Conservation (phyloP, 2,113 vertebrate genomes). For the Cinclus cinclus region DNA sequence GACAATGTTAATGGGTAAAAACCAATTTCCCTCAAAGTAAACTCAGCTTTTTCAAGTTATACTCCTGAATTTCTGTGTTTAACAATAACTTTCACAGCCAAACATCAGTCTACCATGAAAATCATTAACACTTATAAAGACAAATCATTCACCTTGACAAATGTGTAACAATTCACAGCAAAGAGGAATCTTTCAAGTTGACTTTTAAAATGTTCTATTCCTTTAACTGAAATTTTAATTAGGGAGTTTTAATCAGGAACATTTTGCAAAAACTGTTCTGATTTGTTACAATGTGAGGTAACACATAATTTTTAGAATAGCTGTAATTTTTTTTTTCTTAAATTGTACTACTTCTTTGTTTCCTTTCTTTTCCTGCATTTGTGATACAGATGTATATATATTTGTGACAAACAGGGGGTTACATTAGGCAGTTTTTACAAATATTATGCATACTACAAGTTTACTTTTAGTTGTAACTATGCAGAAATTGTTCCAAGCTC, state of each 20-base stretch:
- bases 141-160: background rate
- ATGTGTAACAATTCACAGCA: background rate
- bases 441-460: background rate
- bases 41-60: background rate
- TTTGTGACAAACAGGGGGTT: background rate
- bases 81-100: conserved; percentile 1
- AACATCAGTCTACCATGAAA: background rate
- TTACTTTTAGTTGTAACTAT: background rate
- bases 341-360: background rate
- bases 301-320: background rate
- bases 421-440: background rate
- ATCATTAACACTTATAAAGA: conserved; percentile 45
- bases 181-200: background rate
- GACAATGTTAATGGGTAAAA: background rate
- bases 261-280: background rate
- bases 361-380: background rate
- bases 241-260: background rate
- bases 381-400: background rate
- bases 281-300: background rate
- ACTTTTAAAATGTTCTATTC: conserved; percentile 13
- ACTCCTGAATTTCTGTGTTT: conserved; percentile 24
- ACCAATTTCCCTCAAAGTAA: background rate
- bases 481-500: background rate
- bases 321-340: background rate
- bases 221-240: conserved; percentile 35